phyloP scores from a whole-genome alignment of 92 coral and sea anemone genomes.

The Palythoa grandis region DNA sequence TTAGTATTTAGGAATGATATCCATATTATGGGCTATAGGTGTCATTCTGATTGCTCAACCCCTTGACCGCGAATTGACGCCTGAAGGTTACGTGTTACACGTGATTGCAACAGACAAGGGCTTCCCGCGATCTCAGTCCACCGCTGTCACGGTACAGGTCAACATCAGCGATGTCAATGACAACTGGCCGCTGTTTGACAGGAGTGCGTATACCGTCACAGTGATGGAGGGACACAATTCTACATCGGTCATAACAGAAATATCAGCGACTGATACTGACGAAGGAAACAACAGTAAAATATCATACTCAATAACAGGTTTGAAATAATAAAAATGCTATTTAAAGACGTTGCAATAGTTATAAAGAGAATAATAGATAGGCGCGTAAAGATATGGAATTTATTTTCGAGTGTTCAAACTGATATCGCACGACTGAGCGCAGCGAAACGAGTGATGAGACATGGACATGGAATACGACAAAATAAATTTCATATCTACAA shows the following conservation, averaged over 20 bases:
- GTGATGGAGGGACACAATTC: constrained; percentile 44
- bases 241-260: constrained; percentile 36
- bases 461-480: too few relatives aligned
- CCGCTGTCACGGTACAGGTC: constrained; percentile 49
- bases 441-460: too few relatives aligned
- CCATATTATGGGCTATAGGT: constrained; percentile 28
- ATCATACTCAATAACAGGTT: constrained; percentile 65
- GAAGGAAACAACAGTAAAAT: constrained; percentile 57
- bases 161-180: constrained; percentile 82
- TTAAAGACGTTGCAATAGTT: background rate
- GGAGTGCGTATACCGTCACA: constrained; percentile 34
- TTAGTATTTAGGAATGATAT: background rate
- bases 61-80: constrained; percentile 59
- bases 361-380: too few relatives aligned
- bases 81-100: constrained; percentile 54
- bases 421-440: too few relatives aligned
- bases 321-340: background rate
- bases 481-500: too few relatives aligned
- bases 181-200: constrained; percentile 65
- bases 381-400: too few relatives aligned
- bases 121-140: constrained; percentile 49
- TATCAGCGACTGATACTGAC: constrained; percentile 58
- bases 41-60: constrained; percentile 16
- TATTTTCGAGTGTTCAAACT: too few relatives aligned
- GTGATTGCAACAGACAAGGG: constrained; percentile 66